Evolutionary conservation across 2,113 vertebrate genomes (phyloP), one percentile per base, ranked within the genome.

Genomic region (Cathartes aura): DNA sequence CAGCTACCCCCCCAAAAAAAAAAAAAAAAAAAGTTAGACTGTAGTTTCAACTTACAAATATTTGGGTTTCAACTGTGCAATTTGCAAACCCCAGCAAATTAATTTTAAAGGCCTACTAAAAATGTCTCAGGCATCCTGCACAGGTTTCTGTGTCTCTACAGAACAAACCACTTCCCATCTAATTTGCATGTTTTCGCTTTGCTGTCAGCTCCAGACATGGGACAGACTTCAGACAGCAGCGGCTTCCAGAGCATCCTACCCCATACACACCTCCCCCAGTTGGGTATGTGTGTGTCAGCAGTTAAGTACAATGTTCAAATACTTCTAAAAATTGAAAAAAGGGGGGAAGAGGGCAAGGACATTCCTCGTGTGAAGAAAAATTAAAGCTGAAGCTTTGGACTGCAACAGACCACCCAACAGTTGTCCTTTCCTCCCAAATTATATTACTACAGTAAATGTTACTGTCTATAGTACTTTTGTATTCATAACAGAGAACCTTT

Each of bases 1-100:
- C 98, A 96, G 98, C 98, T 98, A 34, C 8, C 20, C 47, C 42
- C 42, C 27, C 27, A 7, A 29, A 53, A 27, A 16, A 53, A 17
- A 42, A 66, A 91, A 53, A 83, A 11, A 38, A 53, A 76, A 27
- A 34, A 15, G 12, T 73, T 34, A 70, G 50, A 78, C 38, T 12
- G 20, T 22, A 48, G 4, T 56, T 95, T 82, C 58, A 56, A 52
- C 15, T 63, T 17, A 15, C 1, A 60, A 74, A 19, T 59, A 60
- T 11, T 45, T 85, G 30, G 7, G 38, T 55, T 85, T 55, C 45
- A 60, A 26, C 42, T 66, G 56, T 5, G 30, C 42, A 66, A 74
- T 74, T 0, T 9, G 32, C 52, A 90, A 84, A 30, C 8, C 14
- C 50, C 47, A 63, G 19, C 32, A 40, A 16, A n/a, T 20, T 27